These are phyloP conservation scores for Altica lythri DNA, from an alignment of 2,888 invertebrate species.

Conservation along the genomic window DNA sequence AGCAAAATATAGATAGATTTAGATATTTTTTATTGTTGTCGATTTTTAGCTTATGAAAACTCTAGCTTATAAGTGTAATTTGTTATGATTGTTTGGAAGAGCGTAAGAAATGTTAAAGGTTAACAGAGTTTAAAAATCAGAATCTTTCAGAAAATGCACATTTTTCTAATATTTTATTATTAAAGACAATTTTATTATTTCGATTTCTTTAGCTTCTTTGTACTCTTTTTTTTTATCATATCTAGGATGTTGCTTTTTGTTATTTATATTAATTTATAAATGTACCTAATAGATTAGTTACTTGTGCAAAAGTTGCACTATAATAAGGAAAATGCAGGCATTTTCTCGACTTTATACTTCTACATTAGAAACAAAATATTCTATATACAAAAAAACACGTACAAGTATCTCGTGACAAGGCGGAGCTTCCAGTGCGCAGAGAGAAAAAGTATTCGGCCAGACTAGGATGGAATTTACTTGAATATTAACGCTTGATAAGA, in stretches of 20 bases:
- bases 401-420: no score
- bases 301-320: conserved; percentile 35
- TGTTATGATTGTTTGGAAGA: conserved; percentile 48
- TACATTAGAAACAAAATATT: conserved; percentile 16
- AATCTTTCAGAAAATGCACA: conserved; percentile 31
- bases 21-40: conserved; percentile 50
- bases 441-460: no score
- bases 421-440: no score
- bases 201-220: conserved; percentile 28
- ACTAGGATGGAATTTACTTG: no score
- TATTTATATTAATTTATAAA: conserved; percentile 34
- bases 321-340: conserved; percentile 31
- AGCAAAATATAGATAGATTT: conserved; percentile 36
- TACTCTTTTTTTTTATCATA: conserved; percentile 26
- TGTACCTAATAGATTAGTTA: conserved; percentile 37
- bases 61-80: conserved; percentile 44
- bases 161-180: conserved; percentile 16
- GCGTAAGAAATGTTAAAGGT: conserved; percentile 46
- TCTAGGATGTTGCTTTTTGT: conserved; percentile 27
- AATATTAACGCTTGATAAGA: no score
- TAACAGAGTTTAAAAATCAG: conserved; percentile 38
- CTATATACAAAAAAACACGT: no score
- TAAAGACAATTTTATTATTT: conserved; percentile 15
- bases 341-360: conserved; percentile 27
- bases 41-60: conserved; percentile 45